Conservation (phyloP, 2,113 vertebrate species). For the Struthidea cinerea region DNA sequence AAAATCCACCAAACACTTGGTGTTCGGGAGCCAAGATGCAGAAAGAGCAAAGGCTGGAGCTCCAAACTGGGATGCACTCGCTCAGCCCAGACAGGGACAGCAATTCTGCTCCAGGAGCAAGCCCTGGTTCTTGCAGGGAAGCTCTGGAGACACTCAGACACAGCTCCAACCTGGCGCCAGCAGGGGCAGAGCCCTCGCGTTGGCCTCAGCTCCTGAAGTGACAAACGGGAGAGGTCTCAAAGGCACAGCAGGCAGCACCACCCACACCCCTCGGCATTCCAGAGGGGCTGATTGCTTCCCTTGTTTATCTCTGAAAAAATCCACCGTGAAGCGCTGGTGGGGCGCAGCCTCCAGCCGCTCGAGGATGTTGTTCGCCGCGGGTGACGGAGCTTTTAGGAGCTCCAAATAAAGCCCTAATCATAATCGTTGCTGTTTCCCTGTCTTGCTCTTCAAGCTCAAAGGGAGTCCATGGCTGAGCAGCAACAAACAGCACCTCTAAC, state of each 20-base stretch:
- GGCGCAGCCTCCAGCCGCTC: neutral
- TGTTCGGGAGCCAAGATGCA: neutral
- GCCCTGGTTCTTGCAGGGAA: neutral
- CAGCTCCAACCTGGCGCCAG: neutral
- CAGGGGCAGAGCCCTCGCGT: neutral
- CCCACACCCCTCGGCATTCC: neutral
- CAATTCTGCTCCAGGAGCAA: neutral
- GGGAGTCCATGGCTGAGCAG: neutral
- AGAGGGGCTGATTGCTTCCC: slow-evolving; percentile 29
- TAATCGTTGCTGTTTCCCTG: neutral
- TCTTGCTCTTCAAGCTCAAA: neutral
- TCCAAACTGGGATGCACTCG: neutral
- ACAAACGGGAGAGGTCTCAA: neutral
- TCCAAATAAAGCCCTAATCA: slow-evolving; percentile 13
- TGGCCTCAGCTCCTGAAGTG: neutral
- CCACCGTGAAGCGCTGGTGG: neutral
- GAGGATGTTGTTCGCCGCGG: neutral
- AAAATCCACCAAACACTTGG: neutral
- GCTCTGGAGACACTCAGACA: neutral
- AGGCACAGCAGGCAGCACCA: neutral
- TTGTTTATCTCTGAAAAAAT: neutral
- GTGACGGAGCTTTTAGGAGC: neutral
- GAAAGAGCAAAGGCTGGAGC: neutral
- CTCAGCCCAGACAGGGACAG: neutral
- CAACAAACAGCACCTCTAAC: slow-evolving; percentile 19